Base-by-base conservation (phyloP, 2,113 vertebrate species). In the Sterrhoptilus dennistouni region DNA sequence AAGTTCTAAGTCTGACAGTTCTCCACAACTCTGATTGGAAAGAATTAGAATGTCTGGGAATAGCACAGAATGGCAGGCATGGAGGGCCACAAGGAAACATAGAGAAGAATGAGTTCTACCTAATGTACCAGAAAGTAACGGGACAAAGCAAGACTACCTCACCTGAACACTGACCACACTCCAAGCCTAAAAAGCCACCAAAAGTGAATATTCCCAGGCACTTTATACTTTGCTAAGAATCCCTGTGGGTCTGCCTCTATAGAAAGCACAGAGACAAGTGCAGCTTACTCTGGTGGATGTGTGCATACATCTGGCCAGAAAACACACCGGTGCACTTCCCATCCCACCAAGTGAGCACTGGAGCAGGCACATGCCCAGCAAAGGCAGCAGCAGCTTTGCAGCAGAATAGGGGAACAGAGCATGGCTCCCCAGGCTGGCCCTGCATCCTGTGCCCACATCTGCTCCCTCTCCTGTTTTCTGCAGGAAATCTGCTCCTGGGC, bases 41-140 rank as follows among this genome's bases (percentile, higher is more conserved):
- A 75, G 11, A 71, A n/a, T 3, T 3, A 66, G n/a, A 81, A 68
- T 0, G 0, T 40, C 23, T 75, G 33, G 18, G 38, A 70, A 79
- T 15, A 72, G 17, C 29, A 66, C 38, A 45, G 38, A 86, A 82
- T 4, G 3, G 33, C 24, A 87, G 45, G 24, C 52, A 61, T 6
- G 16, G 49, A 90, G 10, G 49, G 49, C 31, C 82, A 35, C n/a
- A 79, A 69, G 44, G 31, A 75, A 81, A 59, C 25, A 11, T 2
- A 12, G 27, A 61, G 6, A 90, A 83, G 38, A 78, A 50, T 5
- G 35, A 56, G 11, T 85, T 95, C 71, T 87, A 33, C 44, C 49
- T 68, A 42, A n/a, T 9, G 5, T 36, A 29, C 19, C 22, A 47
- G 36, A 52, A 78, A 89, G n/a, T 49, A 68, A 71, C 2, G 10